phyloP scores from a whole-genome alignment of 2,113 vertebrate genomes.

The Bolborhynchus lineola region DNA sequence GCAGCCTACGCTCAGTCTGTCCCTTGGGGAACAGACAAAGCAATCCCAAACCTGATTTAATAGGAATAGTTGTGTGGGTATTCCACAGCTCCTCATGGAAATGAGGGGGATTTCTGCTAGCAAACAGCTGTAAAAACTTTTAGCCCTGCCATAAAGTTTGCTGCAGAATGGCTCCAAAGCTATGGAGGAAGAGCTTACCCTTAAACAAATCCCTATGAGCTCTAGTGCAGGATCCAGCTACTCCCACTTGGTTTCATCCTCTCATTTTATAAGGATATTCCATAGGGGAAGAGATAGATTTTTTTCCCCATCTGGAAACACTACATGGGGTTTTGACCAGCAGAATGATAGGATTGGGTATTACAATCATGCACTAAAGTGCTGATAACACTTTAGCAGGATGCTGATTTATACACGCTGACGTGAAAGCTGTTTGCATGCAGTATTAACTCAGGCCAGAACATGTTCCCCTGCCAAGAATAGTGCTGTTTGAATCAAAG shows the following conservation, averaged over 20 bases:
- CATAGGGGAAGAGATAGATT: background rate
- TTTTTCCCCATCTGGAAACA: background rate
- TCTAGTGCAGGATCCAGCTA: background rate
- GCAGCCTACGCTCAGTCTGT: background rate
- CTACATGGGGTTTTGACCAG: background rate
- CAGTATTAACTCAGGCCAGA: background rate
- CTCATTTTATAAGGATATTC: background rate
- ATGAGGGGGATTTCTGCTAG: background rate
- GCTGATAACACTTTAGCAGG: background rate
- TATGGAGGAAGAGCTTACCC: background rate
- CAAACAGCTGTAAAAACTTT: slow-evolving; percentile 38
- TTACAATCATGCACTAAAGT: background rate
- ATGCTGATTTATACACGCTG: background rate
- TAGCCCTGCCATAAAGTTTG: background rate
- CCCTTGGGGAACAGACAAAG: background rate
- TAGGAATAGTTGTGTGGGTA: background rate
- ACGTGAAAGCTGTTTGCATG: background rate
- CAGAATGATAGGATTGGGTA: background rate
- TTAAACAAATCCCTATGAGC: background rate
- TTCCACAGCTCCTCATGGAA: background rate
- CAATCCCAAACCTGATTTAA: background rate
- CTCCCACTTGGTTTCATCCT: background rate
- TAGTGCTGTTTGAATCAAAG: background rate
- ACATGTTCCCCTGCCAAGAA: background rate
- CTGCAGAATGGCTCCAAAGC: background rate